phyloP scores from a whole-genome alignment of 2,888 invertebrate genomes.

The Dicyrtoma fusca region DNA sequence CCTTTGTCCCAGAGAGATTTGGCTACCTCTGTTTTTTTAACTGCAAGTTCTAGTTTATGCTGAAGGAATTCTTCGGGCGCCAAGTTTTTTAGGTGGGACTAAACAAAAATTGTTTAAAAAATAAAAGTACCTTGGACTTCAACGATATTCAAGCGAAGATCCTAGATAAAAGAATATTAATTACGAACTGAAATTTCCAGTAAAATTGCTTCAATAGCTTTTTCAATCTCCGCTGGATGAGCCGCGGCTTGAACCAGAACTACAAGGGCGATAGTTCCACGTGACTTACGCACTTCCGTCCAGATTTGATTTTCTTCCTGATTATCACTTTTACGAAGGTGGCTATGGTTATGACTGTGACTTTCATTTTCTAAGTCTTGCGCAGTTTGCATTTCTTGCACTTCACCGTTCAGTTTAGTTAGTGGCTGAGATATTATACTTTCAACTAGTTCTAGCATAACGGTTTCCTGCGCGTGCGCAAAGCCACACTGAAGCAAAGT shows the following conservation, averaged over 20 bases:
- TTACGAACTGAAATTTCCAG: too few relatives aligned
- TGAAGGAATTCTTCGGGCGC: slow-evolving; percentile 33
- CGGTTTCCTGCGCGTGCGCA: slow-evolving; percentile 1
- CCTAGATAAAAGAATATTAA: too few relatives aligned
- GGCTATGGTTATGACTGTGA: too few relatives aligned
- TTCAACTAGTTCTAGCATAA: slow-evolving; percentile 32
- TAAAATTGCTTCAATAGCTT: slow-evolving; percentile 85
- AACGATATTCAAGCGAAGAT: too few relatives aligned
- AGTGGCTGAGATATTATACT: slow-evolving; percentile 70
- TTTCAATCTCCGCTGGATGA: slow-evolving; percentile 79
- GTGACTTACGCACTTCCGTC: slow-evolving; percentile 78
- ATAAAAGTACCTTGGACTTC: background rate
- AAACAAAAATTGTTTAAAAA: background rate
- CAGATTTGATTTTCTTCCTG: slow-evolving; percentile 72
- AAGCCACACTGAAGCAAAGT: slow-evolving; percentile 17
- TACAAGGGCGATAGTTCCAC: slow-evolving; percentile 82
- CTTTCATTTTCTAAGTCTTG: too few relatives aligned
- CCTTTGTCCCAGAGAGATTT: slow-evolving; percentile 36
- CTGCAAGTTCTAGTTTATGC: slow-evolving; percentile 26
- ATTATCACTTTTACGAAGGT: too few relatives aligned
- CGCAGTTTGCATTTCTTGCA: too few relatives aligned
- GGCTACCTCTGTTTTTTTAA: slow-evolving; percentile 32
- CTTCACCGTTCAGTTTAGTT: too few relatives aligned
- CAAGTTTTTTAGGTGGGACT: slow-evolving; percentile 16
- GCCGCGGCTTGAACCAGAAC: slow-evolving; percentile 79